Percentiles rank a stretch among this genome's conserved stretches.
These are phyloP conservation scores for Papilio aristodemus DNA, from an alignment of 1,140 invertebrate genomes.

Conservation along the genomic window DNA sequence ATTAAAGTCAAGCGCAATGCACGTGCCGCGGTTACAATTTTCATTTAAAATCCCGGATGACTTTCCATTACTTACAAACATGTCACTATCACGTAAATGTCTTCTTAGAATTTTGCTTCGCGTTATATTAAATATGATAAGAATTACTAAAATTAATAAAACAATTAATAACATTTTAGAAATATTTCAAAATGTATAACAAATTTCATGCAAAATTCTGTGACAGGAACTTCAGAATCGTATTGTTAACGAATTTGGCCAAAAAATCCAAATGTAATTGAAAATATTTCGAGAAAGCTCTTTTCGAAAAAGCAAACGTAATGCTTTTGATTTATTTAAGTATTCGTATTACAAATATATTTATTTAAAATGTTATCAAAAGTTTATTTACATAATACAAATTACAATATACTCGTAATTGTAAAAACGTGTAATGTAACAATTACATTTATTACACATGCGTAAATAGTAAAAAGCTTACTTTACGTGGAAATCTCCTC, in stretches of 20 bases:
- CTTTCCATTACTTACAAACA: no score
- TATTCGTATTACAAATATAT: neutral
- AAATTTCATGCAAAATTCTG: no score
- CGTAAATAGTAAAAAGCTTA: slow-evolving; percentile 42
- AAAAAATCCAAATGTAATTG: neutral
- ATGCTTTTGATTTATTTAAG: neutral
- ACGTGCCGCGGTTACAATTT: no score
- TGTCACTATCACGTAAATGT: no score
- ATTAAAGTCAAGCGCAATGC: no score
- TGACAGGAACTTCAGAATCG: neutral
- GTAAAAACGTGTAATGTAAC: neutral
- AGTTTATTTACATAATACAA: no score
- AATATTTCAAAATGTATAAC: no score
- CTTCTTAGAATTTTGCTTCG: no score
- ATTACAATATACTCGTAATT: neutral
- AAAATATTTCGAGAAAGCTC: neutral
- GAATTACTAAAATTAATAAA: no score
- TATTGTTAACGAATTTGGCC: neutral
- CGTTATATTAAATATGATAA: no score
- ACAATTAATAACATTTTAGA: no score
- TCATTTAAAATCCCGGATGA: no score
- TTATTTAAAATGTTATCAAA: neutral
- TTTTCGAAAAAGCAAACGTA: neutral
- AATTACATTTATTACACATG: slow-evolving; percentile 22
- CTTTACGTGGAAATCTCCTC: slow-evolving; percentile 43